These are phyloP conservation scores for Pteronotus mesoamericanus DNA, from an alignment of 2,797 vertebrate species.

Conservation along the genomic window DNA sequence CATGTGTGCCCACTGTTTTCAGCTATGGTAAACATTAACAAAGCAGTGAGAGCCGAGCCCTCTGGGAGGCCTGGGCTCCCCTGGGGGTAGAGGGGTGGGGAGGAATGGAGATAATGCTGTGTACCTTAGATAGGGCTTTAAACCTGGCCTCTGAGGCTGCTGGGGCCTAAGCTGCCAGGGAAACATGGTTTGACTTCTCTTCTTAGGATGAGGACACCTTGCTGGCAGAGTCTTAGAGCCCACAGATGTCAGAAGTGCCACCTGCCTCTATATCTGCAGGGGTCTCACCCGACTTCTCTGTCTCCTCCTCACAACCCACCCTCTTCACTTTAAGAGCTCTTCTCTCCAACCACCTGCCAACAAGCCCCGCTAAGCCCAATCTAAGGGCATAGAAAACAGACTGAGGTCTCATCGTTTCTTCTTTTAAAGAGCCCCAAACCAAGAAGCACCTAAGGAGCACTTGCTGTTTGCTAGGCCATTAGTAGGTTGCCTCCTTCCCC, in stretches of 20 bases:
- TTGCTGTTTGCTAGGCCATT: not conserved
- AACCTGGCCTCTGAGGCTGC: not conserved
- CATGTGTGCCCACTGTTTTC: not conserved
- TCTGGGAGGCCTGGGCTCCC: constrained; percentile 60
- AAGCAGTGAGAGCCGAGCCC: constrained; percentile 48
- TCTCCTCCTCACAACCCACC: not conserved
- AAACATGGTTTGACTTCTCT: not conserved
- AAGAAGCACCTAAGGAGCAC: not conserved
- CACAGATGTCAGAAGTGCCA: constrained; percentile 16
- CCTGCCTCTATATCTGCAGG: not conserved
- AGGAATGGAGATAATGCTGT: constrained; percentile 71
- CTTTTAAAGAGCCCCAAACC: not conserved
- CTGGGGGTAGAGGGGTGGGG: not conserved
- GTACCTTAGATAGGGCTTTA: constrained; percentile 73
- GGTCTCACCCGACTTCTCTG: not conserved
- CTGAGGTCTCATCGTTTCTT: not conserved
- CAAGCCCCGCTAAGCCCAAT: not conserved
- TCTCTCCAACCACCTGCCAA: not conserved
- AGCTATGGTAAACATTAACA: constrained; percentile 70
- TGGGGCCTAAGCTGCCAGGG: not conserved
- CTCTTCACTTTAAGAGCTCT: not conserved
- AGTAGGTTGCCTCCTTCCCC: not conserved
- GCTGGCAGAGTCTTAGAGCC: not conserved
- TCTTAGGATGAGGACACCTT: constrained; percentile 21
- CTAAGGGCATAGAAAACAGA: not conserved